Conservation (phyloP, 2,113 vertebrate species). For the Oreochromis niloticus region DNA sequence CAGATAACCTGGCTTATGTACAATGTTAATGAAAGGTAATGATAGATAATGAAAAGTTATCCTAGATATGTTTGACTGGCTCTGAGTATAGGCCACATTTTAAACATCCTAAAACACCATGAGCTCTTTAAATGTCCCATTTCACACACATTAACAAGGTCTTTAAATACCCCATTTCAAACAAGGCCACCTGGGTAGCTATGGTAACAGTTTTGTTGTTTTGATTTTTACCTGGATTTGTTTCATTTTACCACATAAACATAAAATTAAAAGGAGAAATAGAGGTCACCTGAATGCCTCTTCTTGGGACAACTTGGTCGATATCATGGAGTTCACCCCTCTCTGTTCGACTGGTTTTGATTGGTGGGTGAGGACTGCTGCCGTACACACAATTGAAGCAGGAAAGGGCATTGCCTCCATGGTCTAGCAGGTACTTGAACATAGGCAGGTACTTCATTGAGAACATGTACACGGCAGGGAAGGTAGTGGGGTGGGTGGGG, state of each 20-base stretch:
- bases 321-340: neutral
- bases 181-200: neutral
- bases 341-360: constrained; percentile 31
- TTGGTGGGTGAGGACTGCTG: constrained; percentile 76
- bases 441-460: constrained; percentile 81
- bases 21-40: neutral
- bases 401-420: constrained; percentile 81
- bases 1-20: neutral
- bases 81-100: neutral
- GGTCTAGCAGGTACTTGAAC: constrained; percentile 88
- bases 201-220: neutral
- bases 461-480: constrained; percentile 90
- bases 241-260: neutral
- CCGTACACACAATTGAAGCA: constrained; percentile 86
- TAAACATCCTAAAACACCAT: neutral
- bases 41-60: neutral
- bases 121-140: neutral
- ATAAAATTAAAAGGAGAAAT: neutral
- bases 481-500: constrained; percentile 84
- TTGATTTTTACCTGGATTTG: neutral
- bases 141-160: neutral
- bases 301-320: neutral
- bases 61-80: neutral
- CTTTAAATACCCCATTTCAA: neutral
- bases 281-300: constrained; percentile 24